These are phyloP conservation scores for Zaprionus davidi DNA, from an alignment of 1,140 invertebrate species.

Conservation along the genomic window DNA sequence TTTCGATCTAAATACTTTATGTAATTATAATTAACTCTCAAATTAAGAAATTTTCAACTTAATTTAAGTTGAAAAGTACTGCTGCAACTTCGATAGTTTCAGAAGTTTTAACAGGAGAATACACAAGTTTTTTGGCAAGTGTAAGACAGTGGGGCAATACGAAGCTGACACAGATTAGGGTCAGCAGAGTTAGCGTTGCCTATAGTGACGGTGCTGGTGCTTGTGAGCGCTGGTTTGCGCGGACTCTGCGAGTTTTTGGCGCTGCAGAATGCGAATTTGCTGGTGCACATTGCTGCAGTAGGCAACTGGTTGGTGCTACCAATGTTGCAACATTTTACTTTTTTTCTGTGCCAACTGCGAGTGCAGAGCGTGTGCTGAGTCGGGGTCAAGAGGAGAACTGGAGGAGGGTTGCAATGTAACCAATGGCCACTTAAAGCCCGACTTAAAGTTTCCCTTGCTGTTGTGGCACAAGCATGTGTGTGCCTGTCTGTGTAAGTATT, in stretches of 20 bases:
- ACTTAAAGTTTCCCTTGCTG: constrained; percentile 45
- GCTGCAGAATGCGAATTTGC: constrained; percentile 39
- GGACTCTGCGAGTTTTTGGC: constrained; percentile 36
- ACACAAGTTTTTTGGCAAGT: neutral
- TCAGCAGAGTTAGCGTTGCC: neutral
- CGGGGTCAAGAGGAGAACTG: constrained; percentile 9
- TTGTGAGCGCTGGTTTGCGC: constrained; percentile 24
- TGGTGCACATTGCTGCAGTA: constrained; percentile 15
- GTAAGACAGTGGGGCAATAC: neutral
- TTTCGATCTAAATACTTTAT: too few species aligned
- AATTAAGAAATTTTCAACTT: too few species aligned
- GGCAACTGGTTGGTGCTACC: constrained; percentile 24
- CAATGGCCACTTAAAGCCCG: constrained; percentile 49
- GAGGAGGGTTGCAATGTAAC: neutral
- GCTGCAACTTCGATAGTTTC: too few species aligned
- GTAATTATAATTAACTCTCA: too few species aligned
- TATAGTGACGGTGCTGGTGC: neutral
- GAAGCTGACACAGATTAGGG: neutral
- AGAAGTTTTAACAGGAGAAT: too few species aligned
- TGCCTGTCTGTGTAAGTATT: constrained; percentile 34
- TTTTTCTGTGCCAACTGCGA: neutral
- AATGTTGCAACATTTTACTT: neutral
- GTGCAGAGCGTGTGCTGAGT: constrained; percentile 23
- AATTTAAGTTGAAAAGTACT: too few species aligned
- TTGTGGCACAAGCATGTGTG: constrained; percentile 1